Evolutionary conservation across 2,888 invertebrate species (phyloP), one percentile per base, ranked within the genome.

Genomic region (Apotomis betuletana): DNA sequence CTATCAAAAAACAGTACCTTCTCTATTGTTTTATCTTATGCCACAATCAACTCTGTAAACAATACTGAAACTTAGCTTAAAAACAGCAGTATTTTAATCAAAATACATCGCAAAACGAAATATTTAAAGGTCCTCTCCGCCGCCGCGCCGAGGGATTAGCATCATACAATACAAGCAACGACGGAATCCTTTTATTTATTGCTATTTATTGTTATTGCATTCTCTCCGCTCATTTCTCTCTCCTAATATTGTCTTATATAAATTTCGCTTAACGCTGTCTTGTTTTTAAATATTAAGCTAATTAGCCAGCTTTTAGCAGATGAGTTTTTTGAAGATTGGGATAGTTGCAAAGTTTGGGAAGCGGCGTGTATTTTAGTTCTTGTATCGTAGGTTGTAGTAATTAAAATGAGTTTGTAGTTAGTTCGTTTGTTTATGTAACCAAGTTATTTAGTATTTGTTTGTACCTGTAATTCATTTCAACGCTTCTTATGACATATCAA

Each of bases 151-250:
- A 27, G 80, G 92, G 92, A 92, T 92, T 92, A 92, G 91, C 88
- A 92, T 92, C 92, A 93, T 93, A 92, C 93, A 93, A 93, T 92
- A 93, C 92, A 92, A 93, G 92, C 91, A 93, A 88, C 91, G 92
- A 89, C 89, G 89, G 93, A 94, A 94, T 93, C 94, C 94, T 93
- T 93, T 93, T 94, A 94, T 94, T 94, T 94, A 94, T 94, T 88
- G 89, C 93, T 92, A 92, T 93, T 94, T 94, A 94, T 94, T 93
- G 92, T 94, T 93, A 93, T 93, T 92, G 91, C 92, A 92, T 93
- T 90, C 87, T 84, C 87, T 89, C 85, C 82, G 83, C 87, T 90
- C 91, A 90, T 91, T 91, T 88, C 91, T 90, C 90, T 87, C 85
- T 84, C 87, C 91, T 91, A 91, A 92, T 92, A 93, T 92, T 88